These are phyloP conservation scores for Anneissia japonica DNA, from an alignment of 35 echinoderm and acorn worm genomes.

Conservation along the genomic window DNA sequence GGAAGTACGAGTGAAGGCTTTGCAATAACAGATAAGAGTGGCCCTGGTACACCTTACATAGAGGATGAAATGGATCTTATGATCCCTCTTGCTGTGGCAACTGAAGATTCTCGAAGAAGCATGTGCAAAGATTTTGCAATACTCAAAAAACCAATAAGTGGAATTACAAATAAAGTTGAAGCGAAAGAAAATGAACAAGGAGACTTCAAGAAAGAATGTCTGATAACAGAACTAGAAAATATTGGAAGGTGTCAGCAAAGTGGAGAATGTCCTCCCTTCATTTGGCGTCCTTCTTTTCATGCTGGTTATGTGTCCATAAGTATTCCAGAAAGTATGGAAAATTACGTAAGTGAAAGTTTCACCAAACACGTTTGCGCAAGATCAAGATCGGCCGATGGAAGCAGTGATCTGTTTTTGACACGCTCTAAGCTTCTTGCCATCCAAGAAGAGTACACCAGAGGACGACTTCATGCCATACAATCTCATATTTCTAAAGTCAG, in stretches of 20 bases:
- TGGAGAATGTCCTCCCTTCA: background rate
- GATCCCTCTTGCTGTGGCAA: background rate
- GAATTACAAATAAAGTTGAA: too few species aligned
- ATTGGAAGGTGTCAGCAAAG: background rate
- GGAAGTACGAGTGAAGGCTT: constrained; percentile 4
- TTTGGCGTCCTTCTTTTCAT: background rate
- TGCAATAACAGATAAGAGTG: constrained; percentile 6
- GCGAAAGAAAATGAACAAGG: too few species aligned
- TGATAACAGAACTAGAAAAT: background rate
- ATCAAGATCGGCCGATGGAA: background rate
- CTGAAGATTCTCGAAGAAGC: background rate
- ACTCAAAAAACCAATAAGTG: too few species aligned
- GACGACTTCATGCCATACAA: background rate
- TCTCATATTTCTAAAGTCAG: too few species aligned
- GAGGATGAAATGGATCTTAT: constrained; percentile 8
- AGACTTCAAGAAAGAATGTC: too few species aligned
- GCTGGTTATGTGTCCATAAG: background rate
- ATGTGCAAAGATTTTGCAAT: background rate
- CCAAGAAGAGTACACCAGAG: background rate
- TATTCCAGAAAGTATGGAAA: background rate
- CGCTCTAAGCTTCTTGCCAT: background rate
- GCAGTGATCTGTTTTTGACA: background rate
- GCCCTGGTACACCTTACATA: background rate
- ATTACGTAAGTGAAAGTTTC: background rate
- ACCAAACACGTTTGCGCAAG: background rate